A percentile compares a stretch with the other conserved stretches of the same genome.
Evolutionary conservation across 2,797 vertebrate genomes (phyloP).

Genomic region (Picus viridis): DNA sequence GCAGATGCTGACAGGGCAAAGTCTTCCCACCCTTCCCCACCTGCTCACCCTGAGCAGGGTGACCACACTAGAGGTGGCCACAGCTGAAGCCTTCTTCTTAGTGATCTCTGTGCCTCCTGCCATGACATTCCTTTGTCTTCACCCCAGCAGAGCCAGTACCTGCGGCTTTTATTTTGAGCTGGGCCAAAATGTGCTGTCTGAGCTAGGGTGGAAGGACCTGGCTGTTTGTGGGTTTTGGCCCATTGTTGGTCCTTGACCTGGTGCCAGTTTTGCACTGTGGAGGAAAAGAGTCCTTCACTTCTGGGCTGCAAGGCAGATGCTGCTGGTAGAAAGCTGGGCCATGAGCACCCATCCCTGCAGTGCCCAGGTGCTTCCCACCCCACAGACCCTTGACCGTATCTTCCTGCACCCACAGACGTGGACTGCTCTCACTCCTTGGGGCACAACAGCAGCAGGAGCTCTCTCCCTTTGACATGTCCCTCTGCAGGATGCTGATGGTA

Average conservation of each 20-base stretch:
- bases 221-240: neutral
- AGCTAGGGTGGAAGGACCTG: neutral
- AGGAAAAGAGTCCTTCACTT: neutral
- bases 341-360: neutral
- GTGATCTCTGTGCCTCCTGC: neutral
- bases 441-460: neutral
- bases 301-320: neutral
- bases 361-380: neutral
- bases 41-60: neutral
- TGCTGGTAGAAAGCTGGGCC: neutral
- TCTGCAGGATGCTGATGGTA: neutral
- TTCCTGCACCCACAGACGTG: neutral
- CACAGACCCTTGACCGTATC: neutral
- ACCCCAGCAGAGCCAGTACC: neutral
- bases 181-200: neutral
- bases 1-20: neutral
- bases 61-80: neutral
- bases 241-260: neutral
- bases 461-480: neutral
- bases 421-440: neutral
- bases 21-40: neutral
- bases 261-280: rapidly evolving
- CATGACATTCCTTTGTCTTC: neutral
- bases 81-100: neutral
- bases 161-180: rapidly evolving